Evolutionary conservation across 2,113 vertebrate species (phyloP), one percentile per base, ranked within the genome.

Genomic region (Atherinomorus stipes): DNA sequence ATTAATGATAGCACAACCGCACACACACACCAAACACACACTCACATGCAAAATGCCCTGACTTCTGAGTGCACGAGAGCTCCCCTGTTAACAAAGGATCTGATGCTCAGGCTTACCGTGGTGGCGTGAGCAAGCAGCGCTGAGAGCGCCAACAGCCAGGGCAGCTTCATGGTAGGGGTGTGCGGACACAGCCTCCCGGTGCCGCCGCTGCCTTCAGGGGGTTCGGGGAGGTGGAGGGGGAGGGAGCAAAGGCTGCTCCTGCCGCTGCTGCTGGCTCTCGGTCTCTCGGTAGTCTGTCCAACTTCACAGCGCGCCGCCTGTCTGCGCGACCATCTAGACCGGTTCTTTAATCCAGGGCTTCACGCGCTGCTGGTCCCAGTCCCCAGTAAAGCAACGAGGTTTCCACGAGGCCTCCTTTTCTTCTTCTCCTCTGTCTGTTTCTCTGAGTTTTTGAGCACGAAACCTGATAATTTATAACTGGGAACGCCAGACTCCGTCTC

Each of bases 101-200:
- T 7, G 40, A 61, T n/a, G 44, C 38, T 76, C 61, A 53, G 15
- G 66, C 91, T 93, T 91, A 94, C 93, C 93, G 76, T 81, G 76
- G 92, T 83, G 37, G 90, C 74, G 77, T 86, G 90, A 74, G 89
- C 89, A 16, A 93, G 73, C 76, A 93, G 86, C 83, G 91, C 90
- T 85, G 88, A 62, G 50, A 94, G 74, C 87, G 93, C 81, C 62
- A 92, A 74, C 62, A 93, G 90, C 83, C 91, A 88, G 23, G 88
- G 92, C 86, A 92, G 93, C 92, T 93, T 93, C 94, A 94, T 95
- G 87, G 80, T 91, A 71, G 73, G 58, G 78, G 73, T 85, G 78
- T 71, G 76, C 85, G 74, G 77, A 74, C 82, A 75, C 83, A 85
- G 81, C 80, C 74, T 91, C 85, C 76, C 88, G 85, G 83, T 81